phyloP scores from a whole-genome alignment of 1,140 invertebrate species.

The Ceratosolen solmsi region DNA sequence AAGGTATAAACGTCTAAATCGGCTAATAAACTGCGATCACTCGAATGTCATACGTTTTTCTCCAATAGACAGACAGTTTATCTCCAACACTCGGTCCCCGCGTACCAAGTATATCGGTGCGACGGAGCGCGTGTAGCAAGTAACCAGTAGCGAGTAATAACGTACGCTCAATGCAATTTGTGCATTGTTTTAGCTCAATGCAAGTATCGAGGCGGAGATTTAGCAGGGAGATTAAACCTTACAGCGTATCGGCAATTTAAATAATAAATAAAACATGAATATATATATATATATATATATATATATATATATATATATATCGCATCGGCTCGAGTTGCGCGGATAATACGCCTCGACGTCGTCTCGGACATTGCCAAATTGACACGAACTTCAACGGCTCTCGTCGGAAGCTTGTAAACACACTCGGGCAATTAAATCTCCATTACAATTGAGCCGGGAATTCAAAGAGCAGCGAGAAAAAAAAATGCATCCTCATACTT shows the following conservation, averaged over 20 bases:
- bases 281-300: no score
- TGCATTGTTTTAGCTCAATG: neutral
- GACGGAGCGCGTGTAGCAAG: no score
- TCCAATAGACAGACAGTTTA: neutral
- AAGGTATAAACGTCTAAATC: neutral
- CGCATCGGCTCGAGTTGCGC: no score
- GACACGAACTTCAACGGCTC: neutral
- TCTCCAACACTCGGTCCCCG: neutral
- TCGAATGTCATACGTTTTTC: neutral
- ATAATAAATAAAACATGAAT: no score
- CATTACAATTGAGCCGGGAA: conserved; percentile 23
- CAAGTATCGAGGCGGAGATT: neutral
- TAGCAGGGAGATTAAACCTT: neutral
- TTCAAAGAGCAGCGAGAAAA: neutral
- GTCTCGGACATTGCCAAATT: no score
- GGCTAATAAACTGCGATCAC: neutral
- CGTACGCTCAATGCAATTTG: neutral
- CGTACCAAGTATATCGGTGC: no score
- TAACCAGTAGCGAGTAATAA: neutral
- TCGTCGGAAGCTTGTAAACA: neutral
- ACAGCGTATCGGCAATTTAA: neutral
- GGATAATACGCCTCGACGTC: no score
- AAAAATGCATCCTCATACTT: neutral
- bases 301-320: no score
- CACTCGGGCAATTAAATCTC: conserved; percentile 3